Conservation (phyloP, 2,113 vertebrate species). For the Loxodonta africana region DNA sequence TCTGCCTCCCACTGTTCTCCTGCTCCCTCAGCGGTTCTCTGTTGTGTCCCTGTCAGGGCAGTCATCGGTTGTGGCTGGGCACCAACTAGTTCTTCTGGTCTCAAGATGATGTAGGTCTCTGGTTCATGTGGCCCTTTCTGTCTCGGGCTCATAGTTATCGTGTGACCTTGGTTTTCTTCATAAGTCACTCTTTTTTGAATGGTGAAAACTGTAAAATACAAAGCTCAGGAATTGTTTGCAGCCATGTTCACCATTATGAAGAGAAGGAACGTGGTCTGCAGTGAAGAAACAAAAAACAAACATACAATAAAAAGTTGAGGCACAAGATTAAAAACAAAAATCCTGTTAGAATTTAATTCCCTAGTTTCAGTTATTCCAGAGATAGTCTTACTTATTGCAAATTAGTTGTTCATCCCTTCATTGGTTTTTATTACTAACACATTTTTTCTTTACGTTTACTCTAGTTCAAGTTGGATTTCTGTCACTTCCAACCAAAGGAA, state of each 20-base stretch:
- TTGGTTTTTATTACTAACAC: conserved; percentile 57
- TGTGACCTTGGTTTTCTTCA: no score
- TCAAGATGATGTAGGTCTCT: no score
- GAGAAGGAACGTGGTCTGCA: neutral
- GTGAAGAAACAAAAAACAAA: neutral
- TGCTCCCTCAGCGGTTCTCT: no score
- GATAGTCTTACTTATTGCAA: conserved; percentile 56
- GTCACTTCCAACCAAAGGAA: conserved; percentile 61
- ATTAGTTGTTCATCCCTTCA: conserved; percentile 54
- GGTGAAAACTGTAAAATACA: neutral
- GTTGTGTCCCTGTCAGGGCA: no score
- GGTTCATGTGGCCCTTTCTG: no score
- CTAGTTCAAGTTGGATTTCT: conserved; percentile 71
- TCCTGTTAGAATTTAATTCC: conserved; percentile 3
- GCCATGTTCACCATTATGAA: neutral
- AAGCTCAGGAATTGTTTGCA: conserved; percentile 47
- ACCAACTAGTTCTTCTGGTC: no score
- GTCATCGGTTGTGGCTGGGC: no score
- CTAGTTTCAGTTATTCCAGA: neutral
- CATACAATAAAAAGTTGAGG: neutral
- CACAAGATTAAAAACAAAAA: neutral
- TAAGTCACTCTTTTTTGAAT: conserved; percentile 31
- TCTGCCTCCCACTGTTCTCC: no score
- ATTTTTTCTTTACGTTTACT: conserved; percentile 58
- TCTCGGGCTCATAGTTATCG: no score